Base-by-base conservation (phyloP, 2,888 invertebrate genomes). In the Apamea crenata region DNA sequence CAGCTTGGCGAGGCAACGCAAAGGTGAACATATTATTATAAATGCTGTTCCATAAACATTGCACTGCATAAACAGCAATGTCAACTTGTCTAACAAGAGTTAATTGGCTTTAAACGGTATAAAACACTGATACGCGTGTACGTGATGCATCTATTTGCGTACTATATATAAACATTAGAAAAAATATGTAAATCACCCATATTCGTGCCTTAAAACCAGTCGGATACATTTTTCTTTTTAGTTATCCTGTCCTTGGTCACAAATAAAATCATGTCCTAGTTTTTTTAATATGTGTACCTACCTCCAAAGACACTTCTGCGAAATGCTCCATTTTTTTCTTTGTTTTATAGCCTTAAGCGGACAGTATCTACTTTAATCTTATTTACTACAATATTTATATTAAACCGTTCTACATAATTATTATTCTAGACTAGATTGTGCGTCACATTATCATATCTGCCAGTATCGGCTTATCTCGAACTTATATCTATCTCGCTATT, bases 61-160 rank as follows among this genome's bases (percentile, higher is more conserved):
- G 74, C 40, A 87, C 53, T 78, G 68, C 69, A 72, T 77, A 68
- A 63, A 69, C 63, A 77, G 73, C 77, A 74, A 81, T 80, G 89
- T 85, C 87, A 87, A 88, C 78, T 82, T 79, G 87, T 81, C 80
- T 78, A 90, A 89, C 81, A 74, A 88, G 85, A 81, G 82, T 85
- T 84, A 87, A 89, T 85, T 87, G 86, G 77, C 74, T 87, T 80
- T 65, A 87, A 83, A 89, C 65, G 81, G 50, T 81, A 82, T 77
- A 75, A 74, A 88, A 80, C 69, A 78, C 59, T 78, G 80, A 88
- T 80, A 85, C 78, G 78, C 69, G 69, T 56, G 74, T 71, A 76
- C 69, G 68, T 69, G 32, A 63, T 68, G 71, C 40, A 73, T 87
- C n/a, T 67, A 73, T 79, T 76, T 79, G 59, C 56, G 63, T 76